Percentiles rank a stretch among this genome's conserved stretches.
Evolutionary conservation across 2,888 invertebrate species (phyloP).

Genomic region (Eupelmus urozonus): DNA sequence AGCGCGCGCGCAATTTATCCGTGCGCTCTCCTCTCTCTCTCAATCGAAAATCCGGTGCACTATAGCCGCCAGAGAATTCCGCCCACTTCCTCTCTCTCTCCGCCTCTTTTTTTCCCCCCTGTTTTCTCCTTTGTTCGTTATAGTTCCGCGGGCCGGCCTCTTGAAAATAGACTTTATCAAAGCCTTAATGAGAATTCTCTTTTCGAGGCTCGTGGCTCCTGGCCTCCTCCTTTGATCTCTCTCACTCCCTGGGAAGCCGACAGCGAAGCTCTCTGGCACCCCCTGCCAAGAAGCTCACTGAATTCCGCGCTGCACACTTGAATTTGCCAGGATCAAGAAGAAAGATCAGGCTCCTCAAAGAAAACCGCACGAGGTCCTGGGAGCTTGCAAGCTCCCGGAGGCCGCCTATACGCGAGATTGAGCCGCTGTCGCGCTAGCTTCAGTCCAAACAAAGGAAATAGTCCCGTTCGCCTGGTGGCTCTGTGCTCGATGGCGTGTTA

Average conservation of each 20-base stretch:
- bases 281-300: slow-evolving; percentile 19
- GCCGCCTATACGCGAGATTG: neutral
- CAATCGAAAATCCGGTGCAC: slow-evolving; percentile 29
- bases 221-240: slow-evolving; percentile 49
- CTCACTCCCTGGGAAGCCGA: too few relatives aligned
- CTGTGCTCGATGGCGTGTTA: slow-evolving; percentile 5
- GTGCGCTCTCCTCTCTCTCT: neutral
- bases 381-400: slow-evolving; percentile 8
- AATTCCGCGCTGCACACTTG: slow-evolving; percentile 55
- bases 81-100: neutral
- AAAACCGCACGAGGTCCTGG: slow-evolving; percentile 31
- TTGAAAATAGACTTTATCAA: slow-evolving; percentile 54
- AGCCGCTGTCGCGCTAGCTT: slow-evolving; percentile 1
- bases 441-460: slow-evolving; percentile 24
- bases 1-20: slow-evolving; percentile 5
- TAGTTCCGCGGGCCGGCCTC: neutral
- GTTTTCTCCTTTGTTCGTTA: neutral
- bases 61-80: slow-evolving; percentile 7
- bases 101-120: neutral
- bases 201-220: slow-evolving; percentile 17
- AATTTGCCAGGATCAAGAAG: slow-evolving; percentile 40
- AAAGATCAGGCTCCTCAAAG: slow-evolving; percentile 32
- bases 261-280: too few relatives aligned
- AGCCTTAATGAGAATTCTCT: slow-evolving; percentile 56
- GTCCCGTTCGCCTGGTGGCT: neutral